Evolutionary conservation across 2,888 invertebrate species (phyloP).

Genomic region (Dromius quadrimaculatus): DNA sequence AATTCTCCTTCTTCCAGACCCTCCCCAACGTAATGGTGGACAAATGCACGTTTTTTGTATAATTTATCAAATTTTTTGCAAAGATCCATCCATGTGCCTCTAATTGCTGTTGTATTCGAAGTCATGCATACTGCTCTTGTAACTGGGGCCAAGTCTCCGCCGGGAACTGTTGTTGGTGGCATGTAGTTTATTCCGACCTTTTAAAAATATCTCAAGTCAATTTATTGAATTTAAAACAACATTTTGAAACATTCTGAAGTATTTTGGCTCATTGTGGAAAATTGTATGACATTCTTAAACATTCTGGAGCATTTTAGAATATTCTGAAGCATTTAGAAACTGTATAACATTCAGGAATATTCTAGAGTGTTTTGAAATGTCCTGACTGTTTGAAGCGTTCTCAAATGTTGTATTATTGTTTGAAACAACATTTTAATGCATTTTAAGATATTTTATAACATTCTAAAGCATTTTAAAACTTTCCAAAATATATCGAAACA

Average conservation of each 20-base stretch:
- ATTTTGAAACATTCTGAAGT: not conserved
- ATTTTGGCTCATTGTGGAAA: too few relatives aligned
- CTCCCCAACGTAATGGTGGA: constrained; percentile 87
- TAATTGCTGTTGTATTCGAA: constrained; percentile 85
- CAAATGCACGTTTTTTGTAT: constrained; percentile 86
- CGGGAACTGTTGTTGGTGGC: constrained; percentile 81
- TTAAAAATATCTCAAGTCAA: constrained; percentile 31
- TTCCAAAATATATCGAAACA: too few relatives aligned
- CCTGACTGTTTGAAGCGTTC: too few relatives aligned
- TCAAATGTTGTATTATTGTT: too few relatives aligned
- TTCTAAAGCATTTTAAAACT: too few relatives aligned
- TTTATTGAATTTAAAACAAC: not conserved
- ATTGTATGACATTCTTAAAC: too few relatives aligned
- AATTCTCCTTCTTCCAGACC: constrained; percentile 80
- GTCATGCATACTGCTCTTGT: constrained; percentile 87
- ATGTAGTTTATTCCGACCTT: constrained; percentile 81
- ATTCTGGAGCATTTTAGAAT: too few relatives aligned
- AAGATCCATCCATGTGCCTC: constrained; percentile 83
- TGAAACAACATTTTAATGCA: too few relatives aligned
- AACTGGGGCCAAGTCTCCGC: constrained; percentile 81
- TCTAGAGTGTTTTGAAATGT: too few relatives aligned
- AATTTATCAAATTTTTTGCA: constrained; percentile 84
- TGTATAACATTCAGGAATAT: too few relatives aligned
- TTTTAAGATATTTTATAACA: too few relatives aligned
- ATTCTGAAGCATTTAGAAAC: too few relatives aligned